These are phyloP conservation scores for Botia almorhae DNA, from an alignment of 2,797 vertebrate genomes.

Conservation along the genomic window DNA sequence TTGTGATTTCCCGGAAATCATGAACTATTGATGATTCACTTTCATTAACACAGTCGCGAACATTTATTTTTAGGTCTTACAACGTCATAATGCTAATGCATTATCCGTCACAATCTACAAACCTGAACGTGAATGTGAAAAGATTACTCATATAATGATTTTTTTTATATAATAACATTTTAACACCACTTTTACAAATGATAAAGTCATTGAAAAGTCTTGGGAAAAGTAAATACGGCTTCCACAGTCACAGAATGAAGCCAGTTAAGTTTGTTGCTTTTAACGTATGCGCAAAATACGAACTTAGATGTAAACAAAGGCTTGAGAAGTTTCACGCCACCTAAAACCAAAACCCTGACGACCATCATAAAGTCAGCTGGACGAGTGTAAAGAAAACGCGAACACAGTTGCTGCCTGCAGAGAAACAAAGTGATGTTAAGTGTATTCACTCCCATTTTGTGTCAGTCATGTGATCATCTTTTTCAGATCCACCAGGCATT, in stretches of 20 bases:
- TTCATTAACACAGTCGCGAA: too few species aligned
- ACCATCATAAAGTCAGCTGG: background rate
- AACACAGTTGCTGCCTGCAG: background rate
- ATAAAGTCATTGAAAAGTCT: background rate
- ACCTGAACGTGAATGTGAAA: background rate
- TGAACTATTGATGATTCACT: too few species aligned
- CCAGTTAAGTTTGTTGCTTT: background rate
- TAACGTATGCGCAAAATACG: background rate
- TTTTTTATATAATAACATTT: background rate
- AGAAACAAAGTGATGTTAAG: background rate
- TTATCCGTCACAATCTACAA: background rate
- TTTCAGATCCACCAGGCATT: conserved; percentile 81
- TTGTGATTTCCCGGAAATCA: background rate
- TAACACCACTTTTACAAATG: background rate
- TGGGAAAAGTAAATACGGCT: background rate
- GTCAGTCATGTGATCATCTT: conserved; percentile 6
- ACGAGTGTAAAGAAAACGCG: background rate
- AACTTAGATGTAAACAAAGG: background rate
- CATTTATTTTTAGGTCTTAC: background rate
- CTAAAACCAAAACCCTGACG: background rate
- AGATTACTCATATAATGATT: too few species aligned
- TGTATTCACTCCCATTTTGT: background rate
- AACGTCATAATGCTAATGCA: too few species aligned
- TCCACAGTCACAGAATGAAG: conserved; percentile 12
- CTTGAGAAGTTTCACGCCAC: background rate